Base-by-base conservation (phyloP, 2,888 invertebrate genomes). In the Caenorhabditis auriculariae region DNA sequence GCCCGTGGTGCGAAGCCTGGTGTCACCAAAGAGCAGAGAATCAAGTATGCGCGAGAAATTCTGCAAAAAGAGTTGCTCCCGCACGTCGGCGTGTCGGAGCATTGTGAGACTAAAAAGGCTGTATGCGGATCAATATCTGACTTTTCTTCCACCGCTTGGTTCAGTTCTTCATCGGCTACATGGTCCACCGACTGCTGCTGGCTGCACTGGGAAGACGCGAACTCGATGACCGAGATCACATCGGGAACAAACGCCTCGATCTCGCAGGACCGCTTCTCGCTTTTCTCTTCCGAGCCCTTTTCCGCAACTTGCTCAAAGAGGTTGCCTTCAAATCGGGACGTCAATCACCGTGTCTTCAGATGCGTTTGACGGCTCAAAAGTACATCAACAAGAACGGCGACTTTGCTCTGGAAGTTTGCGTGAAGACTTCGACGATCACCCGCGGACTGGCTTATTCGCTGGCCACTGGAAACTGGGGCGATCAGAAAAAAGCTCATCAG, bases 391-490 rank as follows among this genome's bases (percentile, higher is more conserved):
- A 92, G 78, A 95, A 95, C 76, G 96, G 96, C 85, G 96, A 98
- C 83, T 98, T 99, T 82, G 95, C 95, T 84, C 85, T 98, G 72
- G 96, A 98, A 83, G 85, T 93, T 3, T 78, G 80, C 51, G 64
- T 81, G 23, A 74, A 68, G 84, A 95, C 96, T 0, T 90, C 94
- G 82, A 91, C 95, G 54, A 96, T 99, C 61, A 96, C 98, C 0
- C 95, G 98, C 82, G 98, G 98, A 28, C 62, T 99, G 53, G 87
- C 94, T 74, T 99, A 99, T 82, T 98, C 98, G 0, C 86, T 99
- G 76, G 98, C 98, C 73, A 99, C 98, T 29, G 98, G 98, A 35
- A 99, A 99, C 84, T 99, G 98, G 98, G 98, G 98, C 45, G 98
- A 99, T 83, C 98, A 99, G 85, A 99, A 98, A 84, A 99, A 98